A percentile compares a stretch with the other conserved stretches of the same genome.
Evolutionary conservation across 2,888 invertebrate species (phyloP).

Genomic region (Lochmaea crataegi): DNA sequence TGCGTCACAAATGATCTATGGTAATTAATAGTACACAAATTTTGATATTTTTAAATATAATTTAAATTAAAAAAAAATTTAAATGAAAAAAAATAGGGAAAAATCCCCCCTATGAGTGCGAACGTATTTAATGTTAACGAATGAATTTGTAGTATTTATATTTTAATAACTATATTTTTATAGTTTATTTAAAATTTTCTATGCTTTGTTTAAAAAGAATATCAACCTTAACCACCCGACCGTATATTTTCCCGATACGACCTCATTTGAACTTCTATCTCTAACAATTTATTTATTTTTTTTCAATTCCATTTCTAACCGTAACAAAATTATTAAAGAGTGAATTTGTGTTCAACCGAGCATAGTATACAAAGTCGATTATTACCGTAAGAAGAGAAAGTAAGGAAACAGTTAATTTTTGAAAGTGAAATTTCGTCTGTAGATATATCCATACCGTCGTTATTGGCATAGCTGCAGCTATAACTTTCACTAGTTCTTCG

Average conservation of each 20-base stretch:
- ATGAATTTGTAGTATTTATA: neutral
- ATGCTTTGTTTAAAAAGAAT: neutral
- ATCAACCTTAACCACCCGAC: slow-evolving; percentile 6
- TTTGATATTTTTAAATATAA: too few species aligned
- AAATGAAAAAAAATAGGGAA: too few species aligned
- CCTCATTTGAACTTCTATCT: slow-evolving; percentile 29
- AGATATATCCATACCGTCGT: slow-evolving; percentile 32
- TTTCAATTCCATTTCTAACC: slow-evolving; percentile 17
- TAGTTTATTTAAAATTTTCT: neutral
- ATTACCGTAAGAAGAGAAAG: slow-evolving; percentile 56
- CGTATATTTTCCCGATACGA: slow-evolving; percentile 9
- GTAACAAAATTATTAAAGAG: slow-evolving; percentile 37
- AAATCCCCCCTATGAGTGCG: too few species aligned
- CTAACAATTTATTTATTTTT: slow-evolving; percentile 13
- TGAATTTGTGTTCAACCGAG: slow-evolving; percentile 42
- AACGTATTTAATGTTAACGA: too few species aligned
- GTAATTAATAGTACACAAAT: too few species aligned
- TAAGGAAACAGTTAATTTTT: slow-evolving; percentile 58
- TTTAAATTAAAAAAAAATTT: too few species aligned
- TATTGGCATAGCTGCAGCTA: slow-evolving; percentile 23
- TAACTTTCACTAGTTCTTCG: slow-evolving; percentile 24
- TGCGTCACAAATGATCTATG: too few species aligned
- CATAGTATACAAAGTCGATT: slow-evolving; percentile 38
- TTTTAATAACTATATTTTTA: too few species aligned
- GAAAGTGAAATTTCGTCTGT: slow-evolving; percentile 57